Base-by-base conservation (phyloP, 2,113 vertebrate genomes). In the Motacilla alba region DNA sequence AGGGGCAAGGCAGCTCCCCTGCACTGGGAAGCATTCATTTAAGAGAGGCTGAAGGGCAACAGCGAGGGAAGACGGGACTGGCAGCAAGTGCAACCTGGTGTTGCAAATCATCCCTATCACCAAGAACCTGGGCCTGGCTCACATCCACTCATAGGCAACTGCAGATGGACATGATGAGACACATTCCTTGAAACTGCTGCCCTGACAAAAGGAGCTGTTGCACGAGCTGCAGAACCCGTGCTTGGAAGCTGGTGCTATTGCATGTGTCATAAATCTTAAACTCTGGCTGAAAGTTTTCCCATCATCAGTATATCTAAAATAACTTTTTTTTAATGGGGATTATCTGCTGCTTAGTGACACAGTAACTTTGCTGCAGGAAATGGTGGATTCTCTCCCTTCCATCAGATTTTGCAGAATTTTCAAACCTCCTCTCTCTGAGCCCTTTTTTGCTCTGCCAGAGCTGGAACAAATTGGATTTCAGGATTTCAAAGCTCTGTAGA, bases 21-120 rank as follows among this genome's bases (percentile, higher is more conserved):
- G 31, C 20, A 44, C 4, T 3, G 6, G 50, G 49, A n/a, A 49
- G 9, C 1, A 0, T n/a, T 73, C 33, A 9, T 43, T 68, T 2
- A 1, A 31, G 14, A n/a, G 44, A 82, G 12, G 31, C 35, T 64
- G 23, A 8, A n/a, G 23, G 37, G 31, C 31, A 66, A 33, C 2
- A 39, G 9, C 11, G 10, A 89, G 30, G 23, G 35, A n/a, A 66
- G 31, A 12, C 1, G 0, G 24, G 15, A 26, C 58, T 84, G 31
- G 30, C 26, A 90, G 70, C 26, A 44, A 49, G 31, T 22, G 15
- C 23, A 17, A 14, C 26, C 39, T 88, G 33, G 19, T 73, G 11
- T 14, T 49, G 68, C n/a, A 77, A 78, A 63, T 46, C 24, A 30
- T 37, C 15, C 60, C 53, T 14, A 6, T 13, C 28, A 12, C 33